Base-by-base conservation (phyloP, 2,888 invertebrate genomes). In the Pseudococcus longispinus region DNA sequence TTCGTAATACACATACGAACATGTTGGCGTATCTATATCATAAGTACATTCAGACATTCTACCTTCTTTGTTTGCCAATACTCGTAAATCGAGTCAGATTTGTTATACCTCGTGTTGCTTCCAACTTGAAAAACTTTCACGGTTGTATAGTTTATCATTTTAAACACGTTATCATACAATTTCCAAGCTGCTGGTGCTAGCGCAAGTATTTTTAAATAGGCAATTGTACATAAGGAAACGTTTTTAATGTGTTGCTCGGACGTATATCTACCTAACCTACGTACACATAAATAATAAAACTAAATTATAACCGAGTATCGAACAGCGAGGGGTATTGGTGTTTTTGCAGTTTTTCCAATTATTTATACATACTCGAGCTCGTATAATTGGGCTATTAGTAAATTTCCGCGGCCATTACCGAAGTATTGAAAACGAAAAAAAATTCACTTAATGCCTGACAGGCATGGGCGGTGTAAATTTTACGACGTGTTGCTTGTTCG, bases 251-350 rank as follows among this genome's bases (percentile, higher is more conserved):
- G 70, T 70, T 70, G 29, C 29, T 29, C 32, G 32, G 3, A 29
- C 70, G 23, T 8, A 23, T 9, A 32, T 29, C 11, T 65, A 65
- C 46, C 46, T n/a, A n/a, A n/a, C n/a, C n/a, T n/a, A 55, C n/a
- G 65, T 70, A 70, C n/a, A n/a, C n/a, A 70, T 70, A 70, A 70
- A 70, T 70, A 70, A 70, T 70, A 29, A 70, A 70, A 70, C 13
- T n/a, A 29, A 70, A 70, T 70, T 70, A 70, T 70, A 70, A 70
- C 32, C 15, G 29, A 29, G 70, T 70, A 70, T 70, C 70, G 29
- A 70, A 70, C 70, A 70, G 70, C 70, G 70, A 70, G 70, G 18
- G 18, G 29, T 29, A 70, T 70, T 11, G 70, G 70, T 70, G 29
- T 15, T 26, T 70, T 70, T 70, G 29, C 29, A 29, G 23, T 20